phyloP scores from a whole-genome alignment of 1,140 invertebrate genomes.

The Heterodera schachtii region DNA sequence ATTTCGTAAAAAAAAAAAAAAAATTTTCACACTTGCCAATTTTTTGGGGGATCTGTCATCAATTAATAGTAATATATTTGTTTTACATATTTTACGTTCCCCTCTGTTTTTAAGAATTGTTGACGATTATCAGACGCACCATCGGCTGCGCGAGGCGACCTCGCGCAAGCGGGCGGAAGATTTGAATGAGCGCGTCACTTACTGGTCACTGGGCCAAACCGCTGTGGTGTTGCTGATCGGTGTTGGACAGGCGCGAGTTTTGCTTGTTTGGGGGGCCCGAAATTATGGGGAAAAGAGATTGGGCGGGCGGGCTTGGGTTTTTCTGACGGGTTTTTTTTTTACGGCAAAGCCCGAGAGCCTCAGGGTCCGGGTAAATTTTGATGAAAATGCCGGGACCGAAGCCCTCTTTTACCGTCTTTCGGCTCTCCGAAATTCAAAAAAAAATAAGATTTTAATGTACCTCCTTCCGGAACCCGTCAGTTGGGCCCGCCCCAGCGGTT shows the following conservation, averaged over 20 bases:
- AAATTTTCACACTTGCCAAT: background rate
- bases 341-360: background rate
- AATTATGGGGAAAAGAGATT: too few relatives aligned
- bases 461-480: too few relatives aligned
- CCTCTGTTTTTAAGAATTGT: slow-evolving; percentile 30
- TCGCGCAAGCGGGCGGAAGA: slow-evolving; percentile 91
- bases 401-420: too few relatives aligned
- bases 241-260: slow-evolving; percentile 82
- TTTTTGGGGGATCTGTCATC: background rate
- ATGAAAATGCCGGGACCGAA: too few relatives aligned
- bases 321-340: too few relatives aligned
- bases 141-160: slow-evolving; percentile 87
- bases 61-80: background rate
- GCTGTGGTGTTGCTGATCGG: slow-evolving; percentile 80
- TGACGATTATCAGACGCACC: slow-evolving; percentile 77
- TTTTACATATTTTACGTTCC: background rate
- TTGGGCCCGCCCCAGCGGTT: too few relatives aligned
- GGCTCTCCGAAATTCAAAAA: too few relatives aligned
- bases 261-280: background rate
- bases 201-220: slow-evolving; percentile 89
- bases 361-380: too few relatives aligned
- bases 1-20: too few relatives aligned
- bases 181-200: slow-evolving; percentile 86
- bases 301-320: background rate
- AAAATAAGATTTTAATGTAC: too few relatives aligned